Percentiles rank a stretch among this genome's conserved stretches.
Evolutionary conservation across 2,888 invertebrate genomes (phyloP).

Genomic region (Caradrina clavipalpis): DNA sequence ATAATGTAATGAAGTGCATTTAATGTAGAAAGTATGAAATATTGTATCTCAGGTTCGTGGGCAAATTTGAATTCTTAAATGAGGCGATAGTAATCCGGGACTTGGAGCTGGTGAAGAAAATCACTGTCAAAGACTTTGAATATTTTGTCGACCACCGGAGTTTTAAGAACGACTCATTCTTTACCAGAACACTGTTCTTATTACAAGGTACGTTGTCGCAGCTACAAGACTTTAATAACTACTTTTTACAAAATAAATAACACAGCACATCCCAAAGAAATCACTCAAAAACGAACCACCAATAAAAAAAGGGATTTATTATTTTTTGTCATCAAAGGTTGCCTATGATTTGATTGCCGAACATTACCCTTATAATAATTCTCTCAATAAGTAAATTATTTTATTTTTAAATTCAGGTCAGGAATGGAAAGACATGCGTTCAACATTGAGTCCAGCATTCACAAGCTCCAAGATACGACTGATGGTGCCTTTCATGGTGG

Average conservation of each 20-base stretch:
- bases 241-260: no score
- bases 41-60: constrained; percentile 71
- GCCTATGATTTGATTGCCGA: no score
- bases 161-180: constrained; percentile 83
- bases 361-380: no score
- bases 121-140: constrained; percentile 90
- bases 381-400: no score
- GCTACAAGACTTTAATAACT: no score
- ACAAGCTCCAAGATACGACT: constrained; percentile 86
- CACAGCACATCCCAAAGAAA: no score
- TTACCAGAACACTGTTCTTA: constrained; percentile 85
- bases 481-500: constrained; percentile 81
- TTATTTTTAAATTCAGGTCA: constrained; percentile 57
- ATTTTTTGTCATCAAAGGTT: no score
- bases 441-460: constrained; percentile 84
- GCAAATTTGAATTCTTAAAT: constrained; percentile 80
- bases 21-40: no score
- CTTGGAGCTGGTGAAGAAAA: constrained; percentile 86
- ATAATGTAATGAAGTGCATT: no score
- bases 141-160: constrained; percentile 86
- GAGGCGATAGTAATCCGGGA: constrained; percentile 83
- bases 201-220: constrained; percentile 84
- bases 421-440: constrained; percentile 79
- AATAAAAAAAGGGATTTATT: no score
- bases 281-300: no score